Evolutionary conservation across 1,140 invertebrate species (phyloP).

Genomic region (Drosophila nikananu): DNA sequence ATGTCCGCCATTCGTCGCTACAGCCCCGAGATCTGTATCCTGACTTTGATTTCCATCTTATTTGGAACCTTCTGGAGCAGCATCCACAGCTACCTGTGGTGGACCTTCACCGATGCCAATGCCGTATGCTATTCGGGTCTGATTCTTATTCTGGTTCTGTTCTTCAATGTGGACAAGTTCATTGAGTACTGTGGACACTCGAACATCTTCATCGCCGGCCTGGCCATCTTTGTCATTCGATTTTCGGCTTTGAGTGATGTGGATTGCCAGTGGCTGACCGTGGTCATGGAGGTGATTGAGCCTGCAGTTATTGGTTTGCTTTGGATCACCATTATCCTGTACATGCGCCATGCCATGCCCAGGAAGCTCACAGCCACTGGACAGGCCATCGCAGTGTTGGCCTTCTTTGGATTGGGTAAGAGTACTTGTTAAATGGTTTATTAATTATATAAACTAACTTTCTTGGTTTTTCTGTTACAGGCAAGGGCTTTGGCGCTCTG

Average conservation of each 20-base stretch:
- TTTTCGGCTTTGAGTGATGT: constrained; percentile 90
- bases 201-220: constrained; percentile 92
- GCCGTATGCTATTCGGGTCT: constrained; percentile 75
- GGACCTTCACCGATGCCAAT: constrained; percentile 85
- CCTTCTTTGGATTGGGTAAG: constrained; percentile 92
- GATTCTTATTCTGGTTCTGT: constrained; percentile 89
- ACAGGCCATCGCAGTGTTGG: constrained; percentile 92
- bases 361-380: constrained; percentile 92
- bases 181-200: constrained; percentile 94
- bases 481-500: constrained; percentile 89
- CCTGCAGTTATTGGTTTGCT: constrained; percentile 93
- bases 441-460: background rate
- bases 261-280: constrained; percentile 88
- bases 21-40: constrained; percentile 89
- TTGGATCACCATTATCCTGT: constrained; percentile 93
- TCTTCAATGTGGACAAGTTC: constrained; percentile 91
- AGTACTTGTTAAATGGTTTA: background rate
- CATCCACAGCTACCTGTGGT: constrained; percentile 91
- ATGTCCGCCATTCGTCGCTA: constrained; percentile 91
- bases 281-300: constrained; percentile 91
- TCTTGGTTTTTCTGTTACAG: constrained; percentile 73
- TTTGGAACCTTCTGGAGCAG: constrained; percentile 92
- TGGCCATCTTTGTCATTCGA: constrained; percentile 91
- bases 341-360: constrained; percentile 92
- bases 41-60: constrained; percentile 89